Evolutionary conservation across 1,140 invertebrate species (phyloP).

Genomic region (Aporrectodea caliginosa): DNA sequence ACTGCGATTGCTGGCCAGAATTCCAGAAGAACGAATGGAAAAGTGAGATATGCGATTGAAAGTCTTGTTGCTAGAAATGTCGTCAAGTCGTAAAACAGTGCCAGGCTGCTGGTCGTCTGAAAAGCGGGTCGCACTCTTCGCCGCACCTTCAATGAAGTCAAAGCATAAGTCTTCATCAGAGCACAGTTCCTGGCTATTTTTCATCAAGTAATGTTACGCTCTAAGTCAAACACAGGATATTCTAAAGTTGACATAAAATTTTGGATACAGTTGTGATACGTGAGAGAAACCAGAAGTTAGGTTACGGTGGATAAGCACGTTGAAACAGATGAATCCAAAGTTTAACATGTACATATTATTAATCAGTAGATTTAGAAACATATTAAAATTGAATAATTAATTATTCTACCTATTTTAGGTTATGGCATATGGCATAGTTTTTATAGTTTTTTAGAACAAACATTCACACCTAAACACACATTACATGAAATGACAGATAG

Average conservation of each 20-base stretch:
- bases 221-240: neutral
- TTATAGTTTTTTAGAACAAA: no score
- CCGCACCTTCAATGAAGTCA: conserved; percentile 67
- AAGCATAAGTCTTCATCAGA: neutral
- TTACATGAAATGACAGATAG: neutral
- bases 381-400: no score
- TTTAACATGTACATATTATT: neutral
- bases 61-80: conserved; percentile 70
- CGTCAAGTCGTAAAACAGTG: conserved; percentile 41
- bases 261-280: neutral
- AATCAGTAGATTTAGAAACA: no score
- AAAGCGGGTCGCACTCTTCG: conserved; percentile 73
- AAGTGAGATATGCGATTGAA: conserved; percentile 77
- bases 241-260: neutral
- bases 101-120: conserved; percentile 56
- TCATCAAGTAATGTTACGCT: neutral
- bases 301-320: no score
- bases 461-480: neutral
- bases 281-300: neutral
- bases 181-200: neutral
- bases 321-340: neutral
- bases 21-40: conserved; percentile 84
- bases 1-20: conserved; percentile 65
- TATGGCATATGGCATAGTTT: no score
- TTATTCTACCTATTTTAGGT: no score